A percentile compares a stretch with the other conserved stretches of the same genome.
Evolutionary conservation across 1,140 invertebrate genomes (phyloP).

Genomic region (Bombyx mori): DNA sequence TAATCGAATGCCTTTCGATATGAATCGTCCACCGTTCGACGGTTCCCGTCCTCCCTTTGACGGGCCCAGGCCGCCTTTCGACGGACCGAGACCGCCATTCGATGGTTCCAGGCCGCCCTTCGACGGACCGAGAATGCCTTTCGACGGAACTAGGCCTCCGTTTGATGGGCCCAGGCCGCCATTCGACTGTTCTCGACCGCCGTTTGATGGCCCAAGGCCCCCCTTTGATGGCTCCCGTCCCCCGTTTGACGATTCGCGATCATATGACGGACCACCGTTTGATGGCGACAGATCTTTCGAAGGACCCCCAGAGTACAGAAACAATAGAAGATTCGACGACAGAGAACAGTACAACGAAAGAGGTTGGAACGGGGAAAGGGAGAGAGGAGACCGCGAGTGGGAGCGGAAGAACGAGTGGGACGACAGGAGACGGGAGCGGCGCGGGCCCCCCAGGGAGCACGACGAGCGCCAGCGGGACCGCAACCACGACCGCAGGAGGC

Average conservation of each 20-base stretch:
- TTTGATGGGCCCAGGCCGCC: constrained; percentile 27
- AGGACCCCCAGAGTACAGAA: constrained; percentile 48
- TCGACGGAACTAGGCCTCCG: constrained; percentile 50
- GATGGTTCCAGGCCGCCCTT: constrained; percentile 36
- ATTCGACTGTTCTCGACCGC: constrained; percentile 35
- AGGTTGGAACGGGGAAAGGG: constrained; percentile 47
- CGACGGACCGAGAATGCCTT: constrained; percentile 31
- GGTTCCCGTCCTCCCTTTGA: constrained; percentile 39
- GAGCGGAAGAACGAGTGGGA: constrained; percentile 51
- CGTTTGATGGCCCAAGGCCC: constrained; percentile 25
- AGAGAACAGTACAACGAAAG: constrained; percentile 49
- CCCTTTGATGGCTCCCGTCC: constrained; percentile 4
- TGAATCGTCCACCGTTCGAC: constrained; percentile 35
- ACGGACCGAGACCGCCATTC: constrained; percentile 47
- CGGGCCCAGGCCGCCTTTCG: constrained; percentile 38
- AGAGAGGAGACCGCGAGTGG: constrained; percentile 38
- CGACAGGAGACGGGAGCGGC: constrained; percentile 34
- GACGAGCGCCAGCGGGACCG: constrained; percentile 12
- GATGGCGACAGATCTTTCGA: constrained; percentile 34
- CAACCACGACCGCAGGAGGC: constrained; percentile 10
- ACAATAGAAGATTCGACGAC: constrained; percentile 47
- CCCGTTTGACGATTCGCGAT: constrained; percentile 19
- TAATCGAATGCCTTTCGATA: constrained; percentile 27
- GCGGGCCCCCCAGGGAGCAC: constrained; percentile 8
- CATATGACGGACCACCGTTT: constrained; percentile 25